Evolutionary conservation across 2,797 vertebrate species (phyloP), one percentile per base, ranked within the genome.

Genomic region (Luscinia luscinia): DNA sequence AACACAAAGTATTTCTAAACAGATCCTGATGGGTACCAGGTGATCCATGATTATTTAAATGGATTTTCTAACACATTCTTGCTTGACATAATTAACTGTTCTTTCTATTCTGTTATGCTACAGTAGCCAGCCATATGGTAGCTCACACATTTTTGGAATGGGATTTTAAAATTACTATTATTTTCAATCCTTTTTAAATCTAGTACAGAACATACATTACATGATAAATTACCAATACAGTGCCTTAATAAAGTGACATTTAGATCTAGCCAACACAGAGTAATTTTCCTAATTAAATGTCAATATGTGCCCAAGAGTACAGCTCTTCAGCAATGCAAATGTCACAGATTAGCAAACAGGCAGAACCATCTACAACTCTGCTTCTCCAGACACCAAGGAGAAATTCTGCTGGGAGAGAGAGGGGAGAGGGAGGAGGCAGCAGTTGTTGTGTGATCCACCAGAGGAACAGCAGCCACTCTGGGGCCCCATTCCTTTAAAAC

Each of bases 231-330:
- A 84, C n/a, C 21, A 13, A 78, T 43, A 34, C n/a, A 75, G 57
- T 73, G 68, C 32, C 36, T 30, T 79, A 81, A 78, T 62, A 78
- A 86, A 78, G 27, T 86, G 45, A 55, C 63, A 91, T 66, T 93
- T 93, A 73, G 45, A 59, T 84, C 63, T 32, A 91, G 58, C 52
- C 67, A 93, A 88, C 45, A 73, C 66, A 72, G 43, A 72, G n/a
- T 48, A 48, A 76, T 91, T 90, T 84, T 79, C 52, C 75, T 93
- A 92, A 94, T 73, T 95, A 93, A 95, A 90, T 88, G 77, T 84
- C 83, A 67, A 62, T 89, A 91, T 40, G 11, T 51, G 51, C 77
- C 69, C 84, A 36, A 57, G 88, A 68, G 70, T 21, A 67, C 13
- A 30, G 22, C 59, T 76, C 63, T 57, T 59, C 57, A 78, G 6